A percentile compares a stretch with the other conserved stretches of the same genome.
These are phyloP conservation scores for Conistra vaccinii DNA, from an alignment of 2,888 invertebrate species.

Conservation along the genomic window DNA sequence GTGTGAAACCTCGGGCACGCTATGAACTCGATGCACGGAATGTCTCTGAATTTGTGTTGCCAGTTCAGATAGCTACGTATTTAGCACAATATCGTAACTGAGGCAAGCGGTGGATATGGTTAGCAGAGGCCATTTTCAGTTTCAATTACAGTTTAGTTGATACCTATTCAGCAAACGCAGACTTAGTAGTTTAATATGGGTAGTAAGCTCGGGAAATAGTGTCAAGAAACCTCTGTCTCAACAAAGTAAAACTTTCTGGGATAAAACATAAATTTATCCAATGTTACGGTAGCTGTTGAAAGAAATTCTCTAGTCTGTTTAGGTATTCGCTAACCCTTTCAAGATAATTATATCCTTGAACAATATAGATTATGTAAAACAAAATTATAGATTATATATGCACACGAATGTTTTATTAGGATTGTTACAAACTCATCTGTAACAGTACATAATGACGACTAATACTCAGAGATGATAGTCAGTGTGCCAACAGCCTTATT, in stretches of 20 bases:
- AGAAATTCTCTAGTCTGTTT: slow-evolving; percentile 30
- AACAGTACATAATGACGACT: background rate
- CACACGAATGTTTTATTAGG: slow-evolving; percentile 6
- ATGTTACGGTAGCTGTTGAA: slow-evolving; percentile 39
- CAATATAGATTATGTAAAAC: slow-evolving; percentile 23
- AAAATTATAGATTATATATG: too few species aligned
- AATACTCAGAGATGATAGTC: slow-evolving; percentile 5
- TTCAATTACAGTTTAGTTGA: slow-evolving; percentile 10
- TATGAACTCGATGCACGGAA: slow-evolving; percentile 67
- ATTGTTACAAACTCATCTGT: slow-evolving; percentile 3
- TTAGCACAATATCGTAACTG: slow-evolving; percentile 39
- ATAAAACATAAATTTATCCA: slow-evolving; percentile 28
- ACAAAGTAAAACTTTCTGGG: slow-evolving; percentile 14
- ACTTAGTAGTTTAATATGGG: background rate
- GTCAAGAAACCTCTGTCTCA: background rate
- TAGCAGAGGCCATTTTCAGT: slow-evolving; percentile 15
- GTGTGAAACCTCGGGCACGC: slow-evolving; percentile 67
- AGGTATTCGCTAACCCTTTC: slow-evolving; percentile 41
- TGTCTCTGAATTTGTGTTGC: slow-evolving; percentile 68
- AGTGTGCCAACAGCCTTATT: slow-evolving; percentile 52
- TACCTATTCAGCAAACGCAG: slow-evolving; percentile 3
- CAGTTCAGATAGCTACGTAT: slow-evolving; percentile 48
- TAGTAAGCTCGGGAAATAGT: slow-evolving; percentile 1
- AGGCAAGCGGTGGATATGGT: slow-evolving; percentile 23
- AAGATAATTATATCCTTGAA: slow-evolving; percentile 35